Conservation (phyloP, 2,888 invertebrate genomes). For the Julus scanicus region DNA sequence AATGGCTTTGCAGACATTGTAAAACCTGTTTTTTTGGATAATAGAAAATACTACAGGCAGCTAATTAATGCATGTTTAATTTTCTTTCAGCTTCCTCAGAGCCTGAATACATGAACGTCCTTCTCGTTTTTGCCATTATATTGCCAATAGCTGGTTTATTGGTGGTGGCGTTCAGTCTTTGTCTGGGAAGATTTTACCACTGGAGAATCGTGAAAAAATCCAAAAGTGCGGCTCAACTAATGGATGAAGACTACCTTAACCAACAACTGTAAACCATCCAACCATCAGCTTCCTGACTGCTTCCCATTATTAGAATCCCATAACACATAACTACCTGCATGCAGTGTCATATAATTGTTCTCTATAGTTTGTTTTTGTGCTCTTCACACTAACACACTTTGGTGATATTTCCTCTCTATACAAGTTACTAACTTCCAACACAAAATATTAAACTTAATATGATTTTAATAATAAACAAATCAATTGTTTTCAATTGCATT, state of each 20-base stretch:
- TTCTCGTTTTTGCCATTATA: conserved; percentile 27
- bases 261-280: background rate
- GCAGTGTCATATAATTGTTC: no score
- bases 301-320: no score
- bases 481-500: no score
- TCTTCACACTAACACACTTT: no score
- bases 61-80: conserved; percentile 2
- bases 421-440: no score
- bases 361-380: no score
- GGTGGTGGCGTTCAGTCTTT: background rate
- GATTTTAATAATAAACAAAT: no score
- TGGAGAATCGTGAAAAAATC: background rate
- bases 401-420: no score
- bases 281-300: no score
- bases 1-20: no score
- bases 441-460: no score
- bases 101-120: conserved; percentile 12
- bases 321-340: no score
- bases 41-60: background rate
- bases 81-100: background rate
- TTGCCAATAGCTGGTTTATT: conserved; percentile 39
- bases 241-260: conserved; percentile 29
- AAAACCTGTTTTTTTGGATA: background rate
- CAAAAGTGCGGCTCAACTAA: background rate
- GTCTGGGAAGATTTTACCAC: conserved; percentile 15